Evolutionary conservation across 2,888 invertebrate genomes (phyloP).

Genomic region (Amphipyra berbera): DNA sequence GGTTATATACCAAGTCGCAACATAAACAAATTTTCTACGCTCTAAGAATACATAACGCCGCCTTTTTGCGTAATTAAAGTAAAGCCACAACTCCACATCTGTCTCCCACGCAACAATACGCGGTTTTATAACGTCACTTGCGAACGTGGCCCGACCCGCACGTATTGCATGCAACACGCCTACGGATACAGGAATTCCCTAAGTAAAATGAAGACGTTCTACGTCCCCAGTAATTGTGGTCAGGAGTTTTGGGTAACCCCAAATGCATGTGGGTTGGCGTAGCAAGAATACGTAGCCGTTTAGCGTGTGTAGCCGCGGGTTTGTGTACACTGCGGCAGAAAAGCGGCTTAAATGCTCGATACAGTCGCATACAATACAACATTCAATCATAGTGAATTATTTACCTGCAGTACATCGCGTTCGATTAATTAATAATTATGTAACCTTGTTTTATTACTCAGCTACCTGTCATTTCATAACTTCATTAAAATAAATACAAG

Average conservation of each 20-base stretch:
- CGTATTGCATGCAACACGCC: constrained; percentile 11
- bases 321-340: neutral
- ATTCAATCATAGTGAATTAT: constrained; percentile 14
- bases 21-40: neutral
- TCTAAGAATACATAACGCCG: constrained; percentile 26
- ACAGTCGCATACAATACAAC: constrained; percentile 3
- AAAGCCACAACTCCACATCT: constrained; percentile 24
- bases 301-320: constrained; percentile 2
- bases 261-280: constrained; percentile 2
- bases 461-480: constrained; percentile 10
- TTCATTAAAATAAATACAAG: constrained; percentile 34
- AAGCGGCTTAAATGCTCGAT: constrained; percentile 3
- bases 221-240: neutral
- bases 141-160: constrained; percentile 5
- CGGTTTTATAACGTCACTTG: constrained; percentile 30
- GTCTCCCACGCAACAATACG: constrained; percentile 16
- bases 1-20: too few species aligned
- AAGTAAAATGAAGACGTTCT: constrained; percentile 2
- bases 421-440: constrained; percentile 28
- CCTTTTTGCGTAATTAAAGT: constrained; percentile 34
- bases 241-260: constrained; percentile 5
- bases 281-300: constrained; percentile 7
- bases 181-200: constrained; percentile 16
- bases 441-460: constrained; percentile 25
- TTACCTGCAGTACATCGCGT: constrained; percentile 1